Conservation (phyloP, 2,113 vertebrate species). For the Engystomops pustulosus region DNA sequence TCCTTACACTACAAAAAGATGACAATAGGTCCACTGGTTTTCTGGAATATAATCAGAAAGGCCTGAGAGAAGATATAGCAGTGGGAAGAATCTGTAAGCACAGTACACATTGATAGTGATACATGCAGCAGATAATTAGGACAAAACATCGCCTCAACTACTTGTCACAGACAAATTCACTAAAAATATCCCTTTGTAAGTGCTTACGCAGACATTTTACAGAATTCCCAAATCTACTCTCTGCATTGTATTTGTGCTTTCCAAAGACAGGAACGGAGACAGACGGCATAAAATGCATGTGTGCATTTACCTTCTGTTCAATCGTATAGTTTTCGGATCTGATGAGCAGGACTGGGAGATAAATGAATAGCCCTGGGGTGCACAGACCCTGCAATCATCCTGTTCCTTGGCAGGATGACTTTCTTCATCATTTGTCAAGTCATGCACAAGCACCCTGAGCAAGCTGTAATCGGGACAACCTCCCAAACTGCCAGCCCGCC, state of each 20-base stretch:
- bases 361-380: slow-evolving; percentile 37
- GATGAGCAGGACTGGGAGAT: slow-evolving; percentile 11
- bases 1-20: background rate
- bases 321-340: slow-evolving; percentile 35
- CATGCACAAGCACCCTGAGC: slow-evolving; percentile 40
- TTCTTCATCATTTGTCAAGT: slow-evolving; percentile 45
- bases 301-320: slow-evolving; percentile 42
- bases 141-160: no score
- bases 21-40: background rate
- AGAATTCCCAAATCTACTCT: background rate
- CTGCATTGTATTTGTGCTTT: background rate
- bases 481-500: slow-evolving; percentile 7
- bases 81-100: no score
- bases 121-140: no score
- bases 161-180: no score
- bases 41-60: no score
- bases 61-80: no score
- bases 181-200: no score
- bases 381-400: slow-evolving; percentile 31
- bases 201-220: background rate
- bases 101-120: no score
- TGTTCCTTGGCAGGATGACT: background rate
- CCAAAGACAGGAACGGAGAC: slow-evolving; percentile 5
- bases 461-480: slow-evolving; percentile 26
- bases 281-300: slow-evolving; percentile 29